Evolutionary conservation across 2,113 vertebrate genomes (phyloP), one percentile per base, ranked within the genome.

Genomic region (Globicephala melas): DNA sequence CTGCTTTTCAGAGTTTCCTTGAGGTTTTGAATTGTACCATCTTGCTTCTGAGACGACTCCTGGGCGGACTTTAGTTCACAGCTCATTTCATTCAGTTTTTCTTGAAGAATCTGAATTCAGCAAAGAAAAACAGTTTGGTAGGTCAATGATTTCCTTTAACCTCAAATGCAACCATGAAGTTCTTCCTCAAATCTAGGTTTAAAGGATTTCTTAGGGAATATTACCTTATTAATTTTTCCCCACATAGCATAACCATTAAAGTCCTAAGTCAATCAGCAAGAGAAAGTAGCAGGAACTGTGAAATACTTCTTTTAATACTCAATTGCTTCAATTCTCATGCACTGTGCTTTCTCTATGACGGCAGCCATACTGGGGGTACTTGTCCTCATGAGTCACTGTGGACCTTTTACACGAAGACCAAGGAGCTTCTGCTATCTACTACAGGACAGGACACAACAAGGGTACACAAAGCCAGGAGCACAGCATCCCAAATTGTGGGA

Each of bases 41-140:
- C 99, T 97, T 99, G 99, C 76, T 98, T 98, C 96, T 99, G 99
- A 0, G 99, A 98, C 38, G 98, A 98, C 85, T 99, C 99, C 93
- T 98, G 99, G 60, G 97, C 97, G 28, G 98, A 98, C 33, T 98
- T 98, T 36, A 99, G 97, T 85, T 99, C 99, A 80, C 97, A 96
- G 98, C 99, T 99, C 99, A 99, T 98, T 93, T 99, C 99, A 53
- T 97, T 97, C 47, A 99, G 98, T 97, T 98, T 99, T 96, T 99
- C 98, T 98, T 99, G 99, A 95, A 99, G 98, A 98, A 99, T 98
- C 99, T 99, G 96, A 94, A 97, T 88, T 67, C 76, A 96, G 70
- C 62, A 67, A 97, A 98, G 94, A 73, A 97, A 17, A 63, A 68
- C 55, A 9, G 0, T 33, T 84, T 96, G 62, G 88, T 82, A 92